Percentiles rank a stretch among this genome's conserved stretches.
Evolutionary conservation across 2,113 vertebrate genomes (phyloP).

Genomic region (rabbit (Oryctolagus cuniculus)): mOryCun1.1 NC_091438.1:148262001-148262500

Average conservation of each 20-base stretch:
- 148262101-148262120: neutral
- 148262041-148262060: neutral
- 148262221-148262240: slow-evolving; percentile 9
- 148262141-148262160: slow-evolving; percentile 98
- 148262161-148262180: slow-evolving; percentile 93
- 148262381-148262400: neutral
- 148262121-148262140: slow-evolving; percentile 94
- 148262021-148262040: neutral
- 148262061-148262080: neutral
- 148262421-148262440: neutral
- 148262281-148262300: neutral
- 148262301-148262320: neutral
- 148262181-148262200: slow-evolving; percentile 97
- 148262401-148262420: no score
- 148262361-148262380: rapidly evolving
- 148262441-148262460: neutral
- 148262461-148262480: neutral
- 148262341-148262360: neutral
- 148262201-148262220: slow-evolving; percentile 77
- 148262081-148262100: neutral
- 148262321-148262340: neutral
- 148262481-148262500: neutral
- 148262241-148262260: neutral
- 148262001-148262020: neutral
- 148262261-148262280: neutral